Evolutionary conservation across 1,140 invertebrate species (phyloP), one percentile per base, ranked within the genome.

Genomic region (Apis dorsata): DNA sequence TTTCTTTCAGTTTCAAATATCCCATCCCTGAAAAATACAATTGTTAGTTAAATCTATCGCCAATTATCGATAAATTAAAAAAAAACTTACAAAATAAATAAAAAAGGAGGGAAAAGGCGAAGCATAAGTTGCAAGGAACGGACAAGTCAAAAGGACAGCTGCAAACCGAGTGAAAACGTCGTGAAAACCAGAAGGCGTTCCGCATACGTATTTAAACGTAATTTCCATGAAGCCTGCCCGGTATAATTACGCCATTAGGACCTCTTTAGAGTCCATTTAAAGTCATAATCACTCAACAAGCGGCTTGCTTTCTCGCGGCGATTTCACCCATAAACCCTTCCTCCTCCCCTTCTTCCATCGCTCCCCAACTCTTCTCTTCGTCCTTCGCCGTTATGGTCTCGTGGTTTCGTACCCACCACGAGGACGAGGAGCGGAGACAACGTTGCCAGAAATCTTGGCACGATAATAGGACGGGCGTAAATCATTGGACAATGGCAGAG

Each of bases 401-500:
- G 34, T 65, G 21, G 57, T 74, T 63, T 60, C 55, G 65, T 21
- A n/a, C 49, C 85, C 77, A 34, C 84, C 73, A 71, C 51, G 76
- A 10, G 15, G 15, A 51, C 60, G 83, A 63, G 55, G 49, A 62
- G 73, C 79, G 77, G 73, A 80, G 81, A 84, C 80, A 70, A 85
- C 85, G 82, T 86, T 88, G 87, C 74, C 83, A 83, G 79, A 77
- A 89, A 89, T 88, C 87, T 84, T 87, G 69, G 79, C 81, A 74
- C 84, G 87, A 89, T 90, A 90, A 90, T 89, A 83, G 85, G 65
- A 84, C 77, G 82, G 75, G 72, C 80, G 85, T 89, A 90, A 90
- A 90, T 90, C 89, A 90, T 83, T 75, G 87, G 83, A 90, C 89
- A 90, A 90, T 89, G 75, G 75, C 77, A 77, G 66, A 83, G 80